Conservation (phyloP, 2,113 vertebrate species). For the Cnemophilus loriae region DNA sequence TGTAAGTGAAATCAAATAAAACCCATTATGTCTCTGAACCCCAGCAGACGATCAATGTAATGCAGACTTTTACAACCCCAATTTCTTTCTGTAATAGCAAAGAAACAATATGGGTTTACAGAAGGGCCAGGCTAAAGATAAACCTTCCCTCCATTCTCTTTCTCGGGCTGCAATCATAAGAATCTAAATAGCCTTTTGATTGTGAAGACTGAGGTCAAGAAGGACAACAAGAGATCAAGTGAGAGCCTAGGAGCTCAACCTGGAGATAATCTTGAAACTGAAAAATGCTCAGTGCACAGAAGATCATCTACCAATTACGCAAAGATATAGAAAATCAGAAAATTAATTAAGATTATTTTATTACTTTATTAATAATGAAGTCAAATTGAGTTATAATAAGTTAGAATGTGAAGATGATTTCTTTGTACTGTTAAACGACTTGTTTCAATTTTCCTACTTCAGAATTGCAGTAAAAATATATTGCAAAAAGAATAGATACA, state of each 20-base stretch:
- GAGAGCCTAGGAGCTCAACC: not conserved
- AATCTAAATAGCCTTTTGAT: slow-evolving; percentile 30
- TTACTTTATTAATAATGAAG: slow-evolving; percentile 51
- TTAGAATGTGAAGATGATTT: slow-evolving; percentile 33
- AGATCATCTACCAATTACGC: slow-evolving; percentile 4
- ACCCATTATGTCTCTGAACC: slow-evolving; percentile 35
- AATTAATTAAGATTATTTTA: slow-evolving; percentile 59
- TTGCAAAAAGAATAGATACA: slow-evolving; percentile 2
- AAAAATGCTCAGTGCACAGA: not conserved
- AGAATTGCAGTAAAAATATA: slow-evolving; percentile 32
- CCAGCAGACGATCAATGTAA: slow-evolving; percentile 50
- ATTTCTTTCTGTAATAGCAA: slow-evolving; percentile 51
- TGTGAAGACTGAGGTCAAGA: slow-evolving; percentile 30
- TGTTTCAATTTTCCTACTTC: slow-evolving; percentile 62
- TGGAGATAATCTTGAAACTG: not conserved
- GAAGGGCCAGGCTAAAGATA: slow-evolving; percentile 10
- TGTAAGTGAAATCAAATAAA: slow-evolving; percentile 62
- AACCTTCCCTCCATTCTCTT: not conserved
- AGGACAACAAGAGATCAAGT: not conserved
- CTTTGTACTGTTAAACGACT: slow-evolving; percentile 59
- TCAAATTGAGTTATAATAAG: slow-evolving; percentile 50
- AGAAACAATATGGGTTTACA: slow-evolving; percentile 14
- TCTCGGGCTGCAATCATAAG: slow-evolving; percentile 22
- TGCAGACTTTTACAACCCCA: slow-evolving; percentile 47
- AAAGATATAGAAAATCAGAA: slow-evolving; percentile 25